Evolutionary conservation across 2,888 invertebrate genomes (phyloP).

Genomic region (Clunio marinus): DNA sequence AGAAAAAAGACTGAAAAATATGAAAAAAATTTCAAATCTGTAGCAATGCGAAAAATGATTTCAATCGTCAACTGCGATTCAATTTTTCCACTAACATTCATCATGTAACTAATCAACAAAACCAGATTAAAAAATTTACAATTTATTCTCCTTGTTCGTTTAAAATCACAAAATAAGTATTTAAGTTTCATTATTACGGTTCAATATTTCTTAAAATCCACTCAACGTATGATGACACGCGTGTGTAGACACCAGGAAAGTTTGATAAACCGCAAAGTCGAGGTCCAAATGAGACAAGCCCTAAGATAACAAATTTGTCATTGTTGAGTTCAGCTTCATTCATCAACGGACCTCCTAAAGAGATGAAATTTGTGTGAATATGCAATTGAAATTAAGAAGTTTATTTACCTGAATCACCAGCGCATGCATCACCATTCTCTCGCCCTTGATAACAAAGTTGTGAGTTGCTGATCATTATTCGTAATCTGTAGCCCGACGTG

Average conservation of each 20-base stretch:
- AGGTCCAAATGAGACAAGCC: conserved; percentile 50
- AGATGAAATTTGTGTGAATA: conserved; percentile 41
- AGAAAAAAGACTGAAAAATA: too few relatives aligned
- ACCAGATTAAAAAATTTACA: too few relatives aligned
- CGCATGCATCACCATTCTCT: conserved; percentile 50
- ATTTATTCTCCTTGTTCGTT: too few relatives aligned
- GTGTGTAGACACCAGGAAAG: conserved; percentile 30
- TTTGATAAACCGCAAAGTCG: conserved; percentile 42
- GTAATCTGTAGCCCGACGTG: conserved; percentile 50
- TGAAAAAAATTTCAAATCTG: too few relatives aligned
- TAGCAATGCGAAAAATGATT: too few relatives aligned
- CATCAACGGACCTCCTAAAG: conserved; percentile 51
- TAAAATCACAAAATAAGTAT: too few relatives aligned
- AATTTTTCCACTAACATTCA: too few relatives aligned
- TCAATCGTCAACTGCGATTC: too few relatives aligned
- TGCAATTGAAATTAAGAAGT: not conserved
- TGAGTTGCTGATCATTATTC: conserved; percentile 49
- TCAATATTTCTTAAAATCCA: conserved; percentile 31
- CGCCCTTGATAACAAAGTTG: conserved; percentile 51
- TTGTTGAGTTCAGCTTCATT: conserved; percentile 43
- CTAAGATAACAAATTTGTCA: conserved; percentile 44
- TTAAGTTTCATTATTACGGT: too few relatives aligned
- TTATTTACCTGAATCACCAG: conserved; percentile 43
- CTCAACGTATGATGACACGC: conserved; percentile 10
- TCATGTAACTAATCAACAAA: too few relatives aligned